Evolutionary conservation across 37 sponge, comb jelly and placozoan genomes (phyloP).

Genomic region (Ianthella basta): DNA sequence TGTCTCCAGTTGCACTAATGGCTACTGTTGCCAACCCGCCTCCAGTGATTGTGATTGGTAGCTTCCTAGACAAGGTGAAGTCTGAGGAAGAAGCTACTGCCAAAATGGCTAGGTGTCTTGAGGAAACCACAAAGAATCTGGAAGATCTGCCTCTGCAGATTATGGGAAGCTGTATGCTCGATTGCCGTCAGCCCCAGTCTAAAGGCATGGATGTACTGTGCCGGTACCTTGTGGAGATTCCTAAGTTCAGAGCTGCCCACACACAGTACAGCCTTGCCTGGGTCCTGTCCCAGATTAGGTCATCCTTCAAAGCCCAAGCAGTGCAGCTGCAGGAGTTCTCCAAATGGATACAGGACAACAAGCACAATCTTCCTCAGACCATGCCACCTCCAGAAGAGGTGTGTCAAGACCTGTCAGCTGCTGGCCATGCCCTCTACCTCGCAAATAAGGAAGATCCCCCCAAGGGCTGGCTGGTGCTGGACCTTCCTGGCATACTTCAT

Average conservation of each 20-base stretch:
- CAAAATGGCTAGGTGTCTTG: not conserved
- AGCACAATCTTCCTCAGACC: not conserved
- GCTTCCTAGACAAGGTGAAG: conserved; percentile 6
- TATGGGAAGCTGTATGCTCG: not conserved
- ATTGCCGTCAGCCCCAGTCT: not conserved
- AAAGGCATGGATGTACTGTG: not conserved
- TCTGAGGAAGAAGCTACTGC: not conserved
- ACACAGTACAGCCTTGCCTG: not conserved
- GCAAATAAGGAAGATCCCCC: not conserved
- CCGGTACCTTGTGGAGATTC: not conserved
- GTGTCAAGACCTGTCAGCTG: not conserved
- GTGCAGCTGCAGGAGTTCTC: not conserved
- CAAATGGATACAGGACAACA: not conserved
- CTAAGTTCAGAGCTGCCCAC: not conserved
- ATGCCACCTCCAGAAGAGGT: conserved; percentile 13
- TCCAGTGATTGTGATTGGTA: conserved; percentile 12
- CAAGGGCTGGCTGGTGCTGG: conserved; percentile 7
- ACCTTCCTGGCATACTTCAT: conserved; percentile 9
- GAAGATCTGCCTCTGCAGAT: not conserved
- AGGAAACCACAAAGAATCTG: not conserved
- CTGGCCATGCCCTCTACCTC: not conserved
- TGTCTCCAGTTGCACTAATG: not conserved
- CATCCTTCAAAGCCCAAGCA: not conserved
- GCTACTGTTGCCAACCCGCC: not conserved
- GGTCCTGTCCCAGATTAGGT: not conserved